Evolutionary conservation across 92 coral and sea anemone genomes (phyloP).

Genomic region (Epizoanthus fatuus): DNA sequence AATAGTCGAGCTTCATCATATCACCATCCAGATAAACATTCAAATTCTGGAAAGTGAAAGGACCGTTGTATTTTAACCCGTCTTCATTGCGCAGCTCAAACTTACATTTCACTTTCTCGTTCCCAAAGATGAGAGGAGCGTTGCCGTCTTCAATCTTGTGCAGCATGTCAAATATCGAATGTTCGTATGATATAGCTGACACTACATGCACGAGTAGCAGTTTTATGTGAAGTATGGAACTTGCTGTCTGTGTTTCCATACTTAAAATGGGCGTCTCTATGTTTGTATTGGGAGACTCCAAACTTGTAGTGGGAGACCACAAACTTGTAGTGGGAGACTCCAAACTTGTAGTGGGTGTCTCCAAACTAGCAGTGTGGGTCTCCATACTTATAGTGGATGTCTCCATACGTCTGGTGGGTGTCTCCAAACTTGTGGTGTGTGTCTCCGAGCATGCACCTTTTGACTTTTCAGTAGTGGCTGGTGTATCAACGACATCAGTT

Average conservation of each 20-base stretch:
- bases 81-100: constrained; percentile 22
- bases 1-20: not conserved
- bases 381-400: not conserved
- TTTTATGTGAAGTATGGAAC: not conserved
- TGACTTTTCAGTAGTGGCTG: no score
- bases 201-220: constrained; percentile 1
- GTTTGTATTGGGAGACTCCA: not conserved
- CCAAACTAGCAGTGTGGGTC: no score
- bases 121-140: constrained; percentile 12
- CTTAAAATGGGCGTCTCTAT: not conserved
- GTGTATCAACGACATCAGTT: no score
- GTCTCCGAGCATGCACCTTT: not conserved
- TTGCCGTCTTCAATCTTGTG: not conserved
- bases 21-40: constrained; percentile 3
- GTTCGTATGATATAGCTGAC: constrained; percentile 3
- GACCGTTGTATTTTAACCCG: not conserved
- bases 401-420: no score
- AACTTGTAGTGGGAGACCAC: no score
- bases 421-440: not conserved
- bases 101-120: not conserved
- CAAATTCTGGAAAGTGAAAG: not conserved
- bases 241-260: not conserved
- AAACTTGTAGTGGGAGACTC: not conserved
- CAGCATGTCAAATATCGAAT: not conserved
- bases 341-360: not conserved